Conservation (phyloP, 2,113 vertebrate genomes). For the Gadus chalcogrammus region DNA sequence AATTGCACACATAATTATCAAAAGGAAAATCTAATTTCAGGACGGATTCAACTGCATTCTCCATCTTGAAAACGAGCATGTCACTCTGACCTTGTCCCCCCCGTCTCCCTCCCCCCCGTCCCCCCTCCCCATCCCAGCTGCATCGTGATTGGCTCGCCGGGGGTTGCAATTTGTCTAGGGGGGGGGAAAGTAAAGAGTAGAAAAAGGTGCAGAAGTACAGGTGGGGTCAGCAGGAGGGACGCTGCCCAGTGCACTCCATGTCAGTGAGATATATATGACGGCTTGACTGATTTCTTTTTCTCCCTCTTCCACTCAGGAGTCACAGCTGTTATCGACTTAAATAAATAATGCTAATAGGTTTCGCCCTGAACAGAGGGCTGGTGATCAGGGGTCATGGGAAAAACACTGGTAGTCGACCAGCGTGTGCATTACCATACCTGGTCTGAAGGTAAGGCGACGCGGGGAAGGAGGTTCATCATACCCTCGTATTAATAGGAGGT, state of each 20-base stretch:
- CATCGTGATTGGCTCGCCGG: slow-evolving; percentile 20
- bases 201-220: slow-evolving; percentile 18
- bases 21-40: slow-evolving; percentile 49
- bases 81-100: slow-evolving; percentile 55
- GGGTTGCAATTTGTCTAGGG: slow-evolving; percentile 26
- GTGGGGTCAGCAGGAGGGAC: slow-evolving; percentile 38
- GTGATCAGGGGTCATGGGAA: slow-evolving; percentile 58
- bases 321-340: slow-evolving; percentile 58
- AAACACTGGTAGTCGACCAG: slow-evolving; percentile 56
- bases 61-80: slow-evolving; percentile 41
- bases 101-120: too few relatives aligned
- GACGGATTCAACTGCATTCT: slow-evolving; percentile 56
- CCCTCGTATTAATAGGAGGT: slow-evolving; percentile 71
- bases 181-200: slow-evolving; percentile 9
- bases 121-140: not conserved
- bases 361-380: slow-evolving; percentile 60
- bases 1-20: slow-evolving; percentile 62
- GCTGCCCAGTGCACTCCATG: slow-evolving; percentile 33
- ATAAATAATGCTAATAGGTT: slow-evolving; percentile 66
- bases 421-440: slow-evolving; percentile 62
- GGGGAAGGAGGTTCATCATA: slow-evolving; percentile 71
- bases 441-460: slow-evolving; percentile 63
- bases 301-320: slow-evolving; percentile 5
- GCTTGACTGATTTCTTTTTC: slow-evolving; percentile 53
- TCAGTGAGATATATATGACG: slow-evolving; percentile 46